phyloP scores from a whole-genome alignment of 2,797 vertebrate species.

The Ibycter americanus region DNA sequence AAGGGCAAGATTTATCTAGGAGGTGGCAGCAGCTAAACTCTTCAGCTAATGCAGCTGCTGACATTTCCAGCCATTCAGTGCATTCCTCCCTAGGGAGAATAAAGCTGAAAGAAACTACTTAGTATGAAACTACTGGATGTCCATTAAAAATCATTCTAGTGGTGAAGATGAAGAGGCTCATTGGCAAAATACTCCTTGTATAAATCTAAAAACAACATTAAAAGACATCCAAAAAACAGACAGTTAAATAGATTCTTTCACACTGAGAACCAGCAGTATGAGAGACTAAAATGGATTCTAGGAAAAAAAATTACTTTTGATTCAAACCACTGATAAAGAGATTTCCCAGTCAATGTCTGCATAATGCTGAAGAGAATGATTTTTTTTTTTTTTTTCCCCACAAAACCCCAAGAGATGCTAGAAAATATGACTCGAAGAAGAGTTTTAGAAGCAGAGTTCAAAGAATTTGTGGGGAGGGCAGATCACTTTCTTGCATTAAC shows the following conservation, averaged over 20 bases:
- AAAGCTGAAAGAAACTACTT: slow-evolving; percentile 59
- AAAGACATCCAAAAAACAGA: slow-evolving; percentile 32
- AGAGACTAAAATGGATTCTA: slow-evolving; percentile 45
- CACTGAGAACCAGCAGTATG: slow-evolving; percentile 21
- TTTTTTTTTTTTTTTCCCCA: not conserved
- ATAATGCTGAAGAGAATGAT: not conserved
- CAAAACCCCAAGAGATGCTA: not conserved
- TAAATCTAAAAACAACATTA: slow-evolving; percentile 56
- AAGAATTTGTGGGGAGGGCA: not conserved
- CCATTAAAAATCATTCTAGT: slow-evolving; percentile 61
- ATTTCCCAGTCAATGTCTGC: not conserved
- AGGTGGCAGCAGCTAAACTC: slow-evolving; percentile 49
- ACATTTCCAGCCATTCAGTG: slow-evolving; percentile 55
- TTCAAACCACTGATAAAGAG: slow-evolving; percentile 43
- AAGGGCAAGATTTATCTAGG: slow-evolving; percentile 48
- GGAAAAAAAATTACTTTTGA: slow-evolving; percentile 17
- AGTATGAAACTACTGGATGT: slow-evolving; percentile 53
- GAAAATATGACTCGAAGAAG: not conserved
- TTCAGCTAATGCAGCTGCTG: slow-evolving; percentile 38
- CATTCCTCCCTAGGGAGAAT: slow-evolving; percentile 37
- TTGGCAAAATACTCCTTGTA: slow-evolving; percentile 52
- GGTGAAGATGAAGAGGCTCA: slow-evolving; percentile 56
- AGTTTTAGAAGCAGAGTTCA: not conserved
- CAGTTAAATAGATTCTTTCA: slow-evolving; percentile 60
- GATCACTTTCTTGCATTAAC: not conserved